Conservation (phyloP, 2,113 vertebrate genomes). For the Campylomormyrus tamandua region DNA sequence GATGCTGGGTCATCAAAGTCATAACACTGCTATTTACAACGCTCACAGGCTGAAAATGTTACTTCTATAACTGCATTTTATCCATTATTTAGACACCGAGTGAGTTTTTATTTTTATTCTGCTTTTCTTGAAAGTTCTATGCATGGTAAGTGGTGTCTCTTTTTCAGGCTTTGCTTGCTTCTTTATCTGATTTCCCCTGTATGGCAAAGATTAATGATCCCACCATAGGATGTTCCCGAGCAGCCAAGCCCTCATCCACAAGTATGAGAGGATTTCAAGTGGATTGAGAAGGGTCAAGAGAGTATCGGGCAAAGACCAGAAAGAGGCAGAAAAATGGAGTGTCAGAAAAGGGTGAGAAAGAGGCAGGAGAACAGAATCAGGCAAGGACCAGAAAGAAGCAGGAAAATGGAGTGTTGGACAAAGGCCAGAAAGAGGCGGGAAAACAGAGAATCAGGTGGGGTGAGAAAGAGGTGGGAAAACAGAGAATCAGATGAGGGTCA, state of each 20-base stretch:
- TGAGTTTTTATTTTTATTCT: neutral
- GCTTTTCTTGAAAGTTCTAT: neutral
- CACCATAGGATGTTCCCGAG: neutral
- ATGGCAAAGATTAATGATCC: neutral
- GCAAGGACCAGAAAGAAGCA: neutral
- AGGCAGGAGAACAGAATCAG: neutral
- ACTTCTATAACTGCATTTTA: neutral
- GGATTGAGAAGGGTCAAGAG: neutral
- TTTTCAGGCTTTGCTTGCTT: neutral
- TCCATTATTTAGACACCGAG: neutral
- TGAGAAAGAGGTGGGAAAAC: neutral
- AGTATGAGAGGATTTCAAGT: neutral
- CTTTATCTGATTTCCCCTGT: neutral
- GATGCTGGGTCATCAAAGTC: neutral
- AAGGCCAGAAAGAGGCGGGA: neutral
- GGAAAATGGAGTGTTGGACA: neutral
- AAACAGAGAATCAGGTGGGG: neutral
- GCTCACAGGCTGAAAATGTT: neutral
- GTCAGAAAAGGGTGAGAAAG: neutral
- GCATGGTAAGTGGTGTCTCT: neutral
- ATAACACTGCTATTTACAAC: neutral
- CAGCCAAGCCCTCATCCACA: neutral
- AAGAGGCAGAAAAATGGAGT: neutral
- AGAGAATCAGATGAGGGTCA: too few relatives aligned
- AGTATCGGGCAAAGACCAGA: neutral